Evolutionary conservation across 2,113 vertebrate genomes (phyloP), one percentile per base, ranked within the genome.

Genomic region (Menura novaehollandiae): DNA sequence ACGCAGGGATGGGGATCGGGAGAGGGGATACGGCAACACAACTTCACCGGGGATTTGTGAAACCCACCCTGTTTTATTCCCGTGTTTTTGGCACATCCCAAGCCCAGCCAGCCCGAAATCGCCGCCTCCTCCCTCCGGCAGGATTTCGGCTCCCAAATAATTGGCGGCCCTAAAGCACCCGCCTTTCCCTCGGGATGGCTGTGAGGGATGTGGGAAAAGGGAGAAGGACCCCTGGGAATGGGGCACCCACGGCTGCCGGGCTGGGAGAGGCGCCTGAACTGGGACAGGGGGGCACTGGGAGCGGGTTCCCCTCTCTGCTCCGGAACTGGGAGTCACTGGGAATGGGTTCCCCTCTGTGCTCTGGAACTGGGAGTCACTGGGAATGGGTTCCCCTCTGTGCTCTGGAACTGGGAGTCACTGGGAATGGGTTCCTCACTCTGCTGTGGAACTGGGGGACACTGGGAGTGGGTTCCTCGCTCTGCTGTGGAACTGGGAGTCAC

Each of bases 111-210:
- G 86, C 73, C 88, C 39, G 68, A 95, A 91, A 83, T 74, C 82
- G 39, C 51, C 22, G 92, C 94, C 92, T 93, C 77, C 37, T 81
- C 64, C 91, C 86, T 69, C 52, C 89, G 11, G 86, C 75, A 46
- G 81, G 92, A 32, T 96, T 93, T 93, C 81, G 17, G 83, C 85
- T 95, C 94, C 82, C 85, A 84, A 30, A 82, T 93, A 92, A 95
- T 59, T 20, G 60, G 20, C 90, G 95, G 86, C 76, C 91, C 87
- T 44, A 27, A 81, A 64, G 35, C 51, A 79, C 88, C 83, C 89
- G 55, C 73, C 87, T 85, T 92, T 81, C 23, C 91, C 95, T 49
- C 13, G 66, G 89, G 93, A 95, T 93, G 78, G 96, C 97, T 93
- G 93, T 39, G 77, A 96, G 23, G 37, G 71, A 33, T 2, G 2